phyloP scores from a whole-genome alignment of 2,113 vertebrate species.

The Tympanuchus pallidicinctus region DNA sequence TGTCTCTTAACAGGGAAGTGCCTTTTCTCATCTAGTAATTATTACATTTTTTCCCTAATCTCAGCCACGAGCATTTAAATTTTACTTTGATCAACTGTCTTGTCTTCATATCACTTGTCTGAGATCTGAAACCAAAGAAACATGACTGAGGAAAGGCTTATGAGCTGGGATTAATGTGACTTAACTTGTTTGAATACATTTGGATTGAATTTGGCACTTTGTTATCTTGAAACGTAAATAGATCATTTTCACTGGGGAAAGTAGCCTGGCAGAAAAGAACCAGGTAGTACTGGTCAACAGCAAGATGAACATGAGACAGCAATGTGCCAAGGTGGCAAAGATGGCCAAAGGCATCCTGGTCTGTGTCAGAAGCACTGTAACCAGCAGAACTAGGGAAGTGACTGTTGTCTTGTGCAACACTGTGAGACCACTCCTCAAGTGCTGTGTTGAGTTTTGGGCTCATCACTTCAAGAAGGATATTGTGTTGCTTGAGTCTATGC shows the following conservation, averaged over 20 bases:
- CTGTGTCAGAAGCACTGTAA: too few relatives aligned
- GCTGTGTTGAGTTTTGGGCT: too few relatives aligned
- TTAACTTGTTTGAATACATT: neutral
- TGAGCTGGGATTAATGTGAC: slow-evolving; percentile 22
- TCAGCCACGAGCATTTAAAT: slow-evolving; percentile 17
- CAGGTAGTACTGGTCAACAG: too few relatives aligned
- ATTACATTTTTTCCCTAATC: slow-evolving; percentile 30
- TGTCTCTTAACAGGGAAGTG: neutral
- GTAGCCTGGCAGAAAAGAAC: too few relatives aligned
- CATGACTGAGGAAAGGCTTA: slow-evolving; percentile 25
- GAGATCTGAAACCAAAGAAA: slow-evolving; percentile 31
- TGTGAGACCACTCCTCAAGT: too few relatives aligned
- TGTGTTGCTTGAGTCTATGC: too few relatives aligned
- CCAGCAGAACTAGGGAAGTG: too few relatives aligned
- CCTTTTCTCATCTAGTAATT: slow-evolving; percentile 35
- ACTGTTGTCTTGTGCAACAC: too few relatives aligned
- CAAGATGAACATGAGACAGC: too few relatives aligned
- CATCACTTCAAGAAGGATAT: too few relatives aligned
- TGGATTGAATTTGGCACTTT: neutral
- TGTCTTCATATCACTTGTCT: slow-evolving; percentile 43
- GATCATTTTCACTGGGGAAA: neutral
- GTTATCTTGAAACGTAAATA: neutral
- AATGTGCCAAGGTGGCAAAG: too few relatives aligned
- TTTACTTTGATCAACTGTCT: slow-evolving; percentile 57
- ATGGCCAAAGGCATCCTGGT: too few relatives aligned